Base-by-base conservation (phyloP, 92 coral and sea anemone species). In the Actinostola sp. region DNA sequence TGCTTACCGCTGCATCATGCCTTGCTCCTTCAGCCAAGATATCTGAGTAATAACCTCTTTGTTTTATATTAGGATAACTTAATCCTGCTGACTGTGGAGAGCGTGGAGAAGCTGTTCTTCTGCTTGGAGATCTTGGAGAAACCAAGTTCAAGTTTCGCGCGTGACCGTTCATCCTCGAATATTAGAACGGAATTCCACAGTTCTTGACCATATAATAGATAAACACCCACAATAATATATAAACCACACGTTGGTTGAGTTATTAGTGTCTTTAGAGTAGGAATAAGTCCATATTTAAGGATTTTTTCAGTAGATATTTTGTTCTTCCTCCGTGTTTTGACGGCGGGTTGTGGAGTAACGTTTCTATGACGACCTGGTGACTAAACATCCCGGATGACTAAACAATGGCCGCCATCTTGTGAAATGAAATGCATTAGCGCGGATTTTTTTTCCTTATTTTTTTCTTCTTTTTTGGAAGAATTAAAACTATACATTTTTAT, bases 31-130 rank as follows among this genome's bases (percentile, higher is more conserved):
- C 96, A 48, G 81, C 87, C 39, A 93, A 63, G 31, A 93, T 93
- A 80, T 93, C 98, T 12, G 98, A 93, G 73, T 93, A 93, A 67
- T 88, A 93, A 34, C 98, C 98, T 61, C 98, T 89, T 56, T 93
- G 98, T 73, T 89, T 86, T 41, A 92, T 82, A 33, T 75, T 79
- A 17, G 97, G 91, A 59, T 87, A 90, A 70, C 79, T 79, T 14
- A 83, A 72, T n/a, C 89, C 92, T 19, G 79, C 85, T 24, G 86
- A 86, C 23, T 80, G 80, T 8, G 97, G 92, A 24, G 97, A 84
- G 36, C 82, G 82, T 16, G 89, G 89, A 77, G 89, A 84, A 50
- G 59, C 69, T 10, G 32, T 57, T 53, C 80, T 69, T 53, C 84
- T 42, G 17, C 78, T 63, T 24, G 62, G 39, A 77, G 57, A 65